Percentiles rank a stretch among this genome's conserved stretches.
phyloP scores from a whole-genome alignment of 2,113 vertebrate genomes.

The Lota lota region DNA sequence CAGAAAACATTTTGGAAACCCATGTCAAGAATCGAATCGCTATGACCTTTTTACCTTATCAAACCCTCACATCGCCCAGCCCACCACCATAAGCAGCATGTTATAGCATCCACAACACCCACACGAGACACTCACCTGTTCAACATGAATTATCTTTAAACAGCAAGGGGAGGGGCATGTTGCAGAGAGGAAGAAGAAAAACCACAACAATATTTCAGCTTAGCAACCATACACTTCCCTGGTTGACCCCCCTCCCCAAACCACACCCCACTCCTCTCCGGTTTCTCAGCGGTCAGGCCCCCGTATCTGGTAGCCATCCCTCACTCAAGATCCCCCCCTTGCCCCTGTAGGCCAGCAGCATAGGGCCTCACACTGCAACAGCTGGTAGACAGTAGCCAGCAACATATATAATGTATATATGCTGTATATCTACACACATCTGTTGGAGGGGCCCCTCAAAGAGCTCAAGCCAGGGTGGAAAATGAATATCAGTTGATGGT shows the following conservation, averaged over 20 bases:
- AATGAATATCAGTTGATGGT: too few species aligned
- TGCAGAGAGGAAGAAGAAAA: not conserved
- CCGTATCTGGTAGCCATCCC: conserved; percentile 51
- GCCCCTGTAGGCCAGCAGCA: not conserved
- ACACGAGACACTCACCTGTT: conserved; percentile 20
- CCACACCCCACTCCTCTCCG: conserved; percentile 18
- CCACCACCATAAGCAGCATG: too few species aligned
- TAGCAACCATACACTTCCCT: conserved; percentile 3
- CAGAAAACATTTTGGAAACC: not conserved
- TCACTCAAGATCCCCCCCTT: conserved; percentile 21
- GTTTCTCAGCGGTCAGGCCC: conserved; percentile 23
- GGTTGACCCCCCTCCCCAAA: conserved; percentile 3
- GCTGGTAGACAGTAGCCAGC: conserved; percentile 25
- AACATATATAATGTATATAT: not conserved
- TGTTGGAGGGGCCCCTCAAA: too few species aligned
- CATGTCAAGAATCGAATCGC: not conserved
- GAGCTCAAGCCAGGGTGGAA: too few species aligned
- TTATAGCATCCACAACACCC: not conserved
- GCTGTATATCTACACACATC: not conserved
- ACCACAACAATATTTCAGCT: not conserved
- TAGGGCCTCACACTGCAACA: conserved; percentile 38
- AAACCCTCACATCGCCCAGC: not conserved
- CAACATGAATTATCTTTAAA: conserved; percentile 1
- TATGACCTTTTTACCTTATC: not conserved
- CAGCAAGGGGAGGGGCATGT: not conserved